Conservation (phyloP, 2,113 vertebrate genomes). For the Crotalus helleri region DNA sequence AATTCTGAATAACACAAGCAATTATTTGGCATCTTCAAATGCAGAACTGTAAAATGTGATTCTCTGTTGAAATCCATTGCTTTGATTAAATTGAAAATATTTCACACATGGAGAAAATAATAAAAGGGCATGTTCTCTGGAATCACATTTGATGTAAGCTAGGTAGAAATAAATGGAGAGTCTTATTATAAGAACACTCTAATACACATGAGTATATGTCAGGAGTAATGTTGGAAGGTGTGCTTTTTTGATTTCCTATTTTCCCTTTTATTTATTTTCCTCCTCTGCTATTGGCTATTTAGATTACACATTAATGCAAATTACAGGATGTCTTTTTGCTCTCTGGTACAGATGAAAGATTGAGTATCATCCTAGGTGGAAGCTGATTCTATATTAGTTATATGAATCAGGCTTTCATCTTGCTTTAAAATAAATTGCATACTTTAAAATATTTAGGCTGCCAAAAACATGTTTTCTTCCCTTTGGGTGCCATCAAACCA, state of each 20-base stretch:
- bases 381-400: not conserved
- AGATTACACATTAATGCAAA: not conserved
- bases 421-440: slow-evolving; percentile 17
- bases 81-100: slow-evolving; percentile 19
- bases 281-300: not conserved
- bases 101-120: slow-evolving; percentile 9
- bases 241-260: not conserved
- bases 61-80: slow-evolving; percentile 18
- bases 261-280: not conserved
- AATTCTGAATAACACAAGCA: not conserved
- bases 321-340: slow-evolving; percentile 1
- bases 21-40: slow-evolving; percentile 15
- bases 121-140: not conserved
- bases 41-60: slow-evolving; percentile 6
- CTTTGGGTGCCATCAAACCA: not conserved
- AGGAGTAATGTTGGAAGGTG: not conserved
- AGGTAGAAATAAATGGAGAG: not conserved
- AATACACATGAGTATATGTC: not conserved
- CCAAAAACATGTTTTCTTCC: slow-evolving; percentile 2
- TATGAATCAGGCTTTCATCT: slow-evolving; percentile 9
- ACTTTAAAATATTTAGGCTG: not conserved
- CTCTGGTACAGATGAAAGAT: slow-evolving; percentile 3
- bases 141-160: not conserved
- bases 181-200: not conserved
- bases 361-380: slow-evolving; percentile 17